Conservation (phyloP, 2,888 invertebrate genomes). For the Heteromyza rotundicornis region DNA sequence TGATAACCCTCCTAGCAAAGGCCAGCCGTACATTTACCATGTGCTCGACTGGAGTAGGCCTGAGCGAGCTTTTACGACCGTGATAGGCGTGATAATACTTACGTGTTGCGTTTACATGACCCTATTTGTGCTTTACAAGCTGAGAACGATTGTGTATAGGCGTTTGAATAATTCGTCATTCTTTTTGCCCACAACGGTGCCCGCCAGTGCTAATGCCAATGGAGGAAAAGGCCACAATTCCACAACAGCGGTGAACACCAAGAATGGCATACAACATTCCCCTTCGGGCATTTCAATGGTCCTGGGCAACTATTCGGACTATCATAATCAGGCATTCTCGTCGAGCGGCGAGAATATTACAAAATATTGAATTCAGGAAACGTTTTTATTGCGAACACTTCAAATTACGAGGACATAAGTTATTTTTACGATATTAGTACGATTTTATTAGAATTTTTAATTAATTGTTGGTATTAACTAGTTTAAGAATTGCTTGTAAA, state of each 20-base stretch:
- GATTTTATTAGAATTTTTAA: too few relatives aligned
- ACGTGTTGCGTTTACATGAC: conserved; percentile 52
- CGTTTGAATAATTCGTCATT: conserved; percentile 43
- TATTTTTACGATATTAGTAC: too few relatives aligned
- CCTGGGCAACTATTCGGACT: conserved; percentile 51
- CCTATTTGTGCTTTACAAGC: conserved; percentile 56
- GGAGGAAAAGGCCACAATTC: neutral
- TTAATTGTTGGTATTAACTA: too few relatives aligned
- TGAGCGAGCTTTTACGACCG: conserved; percentile 52
- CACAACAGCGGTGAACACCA: conserved; percentile 24
- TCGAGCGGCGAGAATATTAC: conserved; percentile 33
- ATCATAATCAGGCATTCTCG: conserved; percentile 53
- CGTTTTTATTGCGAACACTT: too few relatives aligned
- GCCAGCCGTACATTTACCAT: conserved; percentile 73
- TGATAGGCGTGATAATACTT: conserved; percentile 51
- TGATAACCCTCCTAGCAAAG: conserved; percentile 59
- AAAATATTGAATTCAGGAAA: conserved; percentile 30
- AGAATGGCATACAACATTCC: conserved; percentile 49
- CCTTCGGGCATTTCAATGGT: conserved; percentile 61
- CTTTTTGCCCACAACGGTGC: conserved; percentile 47
- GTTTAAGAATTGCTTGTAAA: too few relatives aligned
- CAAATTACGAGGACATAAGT: too few relatives aligned
- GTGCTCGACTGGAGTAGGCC: conserved; percentile 79
- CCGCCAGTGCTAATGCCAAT: too few relatives aligned
- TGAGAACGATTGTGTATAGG: conserved; percentile 51